Evolutionary conservation across 2,797 vertebrate species (phyloP).

Genomic region (Sebastes wilsoni): DNA sequence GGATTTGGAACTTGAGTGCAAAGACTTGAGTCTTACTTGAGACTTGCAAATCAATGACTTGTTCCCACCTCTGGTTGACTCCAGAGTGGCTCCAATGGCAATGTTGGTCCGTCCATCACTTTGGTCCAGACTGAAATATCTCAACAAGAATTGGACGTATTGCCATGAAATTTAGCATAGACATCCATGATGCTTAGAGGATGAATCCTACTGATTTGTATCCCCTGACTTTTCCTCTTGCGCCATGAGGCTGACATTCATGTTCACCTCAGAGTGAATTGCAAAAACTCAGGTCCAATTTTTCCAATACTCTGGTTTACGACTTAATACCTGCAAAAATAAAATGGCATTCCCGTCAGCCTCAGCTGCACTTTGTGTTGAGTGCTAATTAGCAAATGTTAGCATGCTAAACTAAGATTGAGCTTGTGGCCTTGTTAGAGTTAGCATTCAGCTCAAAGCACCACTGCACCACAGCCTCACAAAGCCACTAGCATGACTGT

Average conservation of each 20-base stretch:
- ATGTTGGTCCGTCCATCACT: too few relatives aligned
- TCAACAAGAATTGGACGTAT: too few relatives aligned
- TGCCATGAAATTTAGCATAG: not conserved
- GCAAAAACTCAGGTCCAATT: not conserved
- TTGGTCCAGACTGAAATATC: too few relatives aligned
- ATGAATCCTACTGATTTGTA: not conserved
- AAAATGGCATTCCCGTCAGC: not conserved
- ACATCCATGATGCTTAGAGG: not conserved
- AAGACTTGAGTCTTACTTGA: too few relatives aligned
- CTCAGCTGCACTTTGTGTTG: not conserved
- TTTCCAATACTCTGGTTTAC: not conserved
- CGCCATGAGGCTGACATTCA: not conserved
- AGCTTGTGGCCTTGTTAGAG: not conserved
- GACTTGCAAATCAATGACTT: too few relatives aligned
- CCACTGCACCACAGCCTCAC: not conserved
- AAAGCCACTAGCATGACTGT: not conserved
- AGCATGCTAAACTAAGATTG: not conserved
- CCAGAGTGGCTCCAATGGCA: too few relatives aligned
- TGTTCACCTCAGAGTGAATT: not conserved
- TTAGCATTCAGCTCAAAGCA: not conserved
- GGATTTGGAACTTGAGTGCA: too few relatives aligned
- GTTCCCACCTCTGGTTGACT: too few relatives aligned
- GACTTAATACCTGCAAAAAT: not conserved
- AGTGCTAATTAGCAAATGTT: not conserved
- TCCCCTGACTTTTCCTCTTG: not conserved